phyloP scores from a whole-genome alignment of 2,797 vertebrate genomes.

The Clarias platycephalus region DNA sequence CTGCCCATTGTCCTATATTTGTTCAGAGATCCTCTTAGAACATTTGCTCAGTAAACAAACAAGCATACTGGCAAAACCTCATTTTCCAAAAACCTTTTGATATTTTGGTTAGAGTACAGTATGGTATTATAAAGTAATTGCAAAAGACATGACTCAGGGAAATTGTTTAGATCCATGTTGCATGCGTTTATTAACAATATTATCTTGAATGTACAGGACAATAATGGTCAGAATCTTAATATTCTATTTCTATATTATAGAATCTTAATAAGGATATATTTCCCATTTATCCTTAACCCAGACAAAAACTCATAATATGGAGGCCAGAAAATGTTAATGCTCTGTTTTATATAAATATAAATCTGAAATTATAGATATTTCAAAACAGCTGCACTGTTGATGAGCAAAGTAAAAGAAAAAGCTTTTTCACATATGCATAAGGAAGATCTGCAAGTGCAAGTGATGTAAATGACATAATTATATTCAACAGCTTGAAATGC shows the following conservation, averaged over 20 bases:
- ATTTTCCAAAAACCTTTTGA: neutral
- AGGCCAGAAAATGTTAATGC: neutral
- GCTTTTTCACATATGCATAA: neutral
- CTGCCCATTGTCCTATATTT: neutral
- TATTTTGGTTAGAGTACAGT: neutral
- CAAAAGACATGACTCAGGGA: neutral
- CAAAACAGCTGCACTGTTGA: neutral
- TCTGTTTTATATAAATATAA: neutral
- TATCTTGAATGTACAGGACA: neutral
- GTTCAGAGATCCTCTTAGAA: neutral
- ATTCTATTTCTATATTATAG: neutral
- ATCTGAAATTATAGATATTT: neutral
- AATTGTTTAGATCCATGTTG: neutral
- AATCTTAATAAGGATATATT: neutral
- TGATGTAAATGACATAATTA: conserved; percentile 23
- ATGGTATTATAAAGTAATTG: neutral
- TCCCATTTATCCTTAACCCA: neutral
- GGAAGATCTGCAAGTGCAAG: neutral
- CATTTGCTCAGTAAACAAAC: neutral
- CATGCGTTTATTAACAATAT: neutral
- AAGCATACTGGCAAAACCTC: neutral
- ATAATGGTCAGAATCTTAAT: neutral
- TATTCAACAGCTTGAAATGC: conserved; percentile 15
- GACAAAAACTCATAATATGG: neutral
- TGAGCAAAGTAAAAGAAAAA: neutral